Conservation (phyloP, 2,888 invertebrate species). For the Eupelmus urozonus region DNA sequence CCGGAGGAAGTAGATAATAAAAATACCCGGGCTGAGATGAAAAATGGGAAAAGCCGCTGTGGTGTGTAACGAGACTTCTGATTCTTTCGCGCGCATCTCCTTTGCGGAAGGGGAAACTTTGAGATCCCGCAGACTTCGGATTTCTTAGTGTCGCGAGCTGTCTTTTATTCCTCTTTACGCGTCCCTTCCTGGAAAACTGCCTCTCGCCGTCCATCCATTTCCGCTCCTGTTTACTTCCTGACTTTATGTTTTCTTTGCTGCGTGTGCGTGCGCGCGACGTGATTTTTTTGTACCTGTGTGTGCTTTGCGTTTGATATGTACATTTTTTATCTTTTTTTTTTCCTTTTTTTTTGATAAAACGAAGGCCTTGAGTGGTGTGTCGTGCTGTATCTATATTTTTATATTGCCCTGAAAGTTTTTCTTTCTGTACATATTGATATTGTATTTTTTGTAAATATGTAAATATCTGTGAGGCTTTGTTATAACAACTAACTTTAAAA, state of each 20-base stretch:
- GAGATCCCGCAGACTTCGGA: too few relatives aligned
- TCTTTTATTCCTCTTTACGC: background rate
- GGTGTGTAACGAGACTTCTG: constrained; percentile 22
- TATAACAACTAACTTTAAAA: background rate
- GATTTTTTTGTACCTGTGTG: too few relatives aligned
- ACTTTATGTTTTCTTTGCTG: background rate
- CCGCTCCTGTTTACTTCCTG: too few relatives aligned
- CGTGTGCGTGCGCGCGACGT: constrained; percentile 3
- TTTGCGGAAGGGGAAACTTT: background rate
- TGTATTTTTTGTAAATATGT: constrained; percentile 18
- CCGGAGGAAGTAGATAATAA: background rate
- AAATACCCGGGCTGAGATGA: background rate
- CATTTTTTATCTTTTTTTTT: background rate
- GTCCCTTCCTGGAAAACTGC: background rate
- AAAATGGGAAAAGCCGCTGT: background rate
- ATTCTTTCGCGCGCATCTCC: constrained; percentile 19
- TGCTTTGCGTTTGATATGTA: constrained; percentile 15
- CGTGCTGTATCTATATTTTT: background rate
- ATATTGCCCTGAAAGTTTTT: too few relatives aligned
- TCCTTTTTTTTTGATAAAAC: background rate
- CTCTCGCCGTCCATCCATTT: too few relatives aligned
- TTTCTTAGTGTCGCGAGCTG: too few relatives aligned
- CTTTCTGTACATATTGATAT: background rate
- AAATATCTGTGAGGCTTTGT: background rate
- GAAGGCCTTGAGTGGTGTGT: constrained; percentile 18